Conservation (phyloP, 2,797 vertebrate species). For the Melanotaenia maccullochi region DNA sequence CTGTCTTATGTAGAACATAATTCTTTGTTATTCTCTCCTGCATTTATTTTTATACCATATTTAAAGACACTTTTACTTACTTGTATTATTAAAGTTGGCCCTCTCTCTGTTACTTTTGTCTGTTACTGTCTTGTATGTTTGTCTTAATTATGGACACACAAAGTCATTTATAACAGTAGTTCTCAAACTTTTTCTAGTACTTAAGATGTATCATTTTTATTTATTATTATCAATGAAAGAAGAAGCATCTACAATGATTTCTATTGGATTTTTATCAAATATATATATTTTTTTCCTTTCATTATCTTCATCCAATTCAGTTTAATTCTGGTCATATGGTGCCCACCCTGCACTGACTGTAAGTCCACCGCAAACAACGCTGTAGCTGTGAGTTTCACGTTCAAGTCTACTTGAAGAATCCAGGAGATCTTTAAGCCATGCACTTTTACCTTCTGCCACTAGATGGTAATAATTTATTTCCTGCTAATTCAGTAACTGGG, state of each 20-base stretch:
- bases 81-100: constrained; percentile 91
- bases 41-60: constrained; percentile 99
- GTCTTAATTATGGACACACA: background rate
- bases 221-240: background rate
- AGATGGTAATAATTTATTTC: constrained; percentile 69
- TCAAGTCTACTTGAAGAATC: background rate
- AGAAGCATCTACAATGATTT: background rate
- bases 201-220: background rate
- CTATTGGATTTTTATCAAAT: background rate
- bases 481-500: background rate
- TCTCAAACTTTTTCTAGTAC: background rate
- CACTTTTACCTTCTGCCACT: constrained; percentile 60
- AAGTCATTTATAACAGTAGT: background rate
- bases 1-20: constrained; percentile 88
- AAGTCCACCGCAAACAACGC: background rate
- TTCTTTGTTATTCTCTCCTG: constrained; percentile 91
- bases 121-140: constrained; percentile 25
- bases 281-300: background rate
- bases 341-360: background rate
- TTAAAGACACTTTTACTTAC: constrained; percentile 96
- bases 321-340: background rate
- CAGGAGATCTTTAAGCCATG: constrained; percentile 11
- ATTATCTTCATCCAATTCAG: background rate
- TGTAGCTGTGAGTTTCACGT: background rate
- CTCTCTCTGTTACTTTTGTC: constrained; percentile 85